Conservation (phyloP, 2,113 vertebrate genomes). For the Chrysemys picta region DNA sequence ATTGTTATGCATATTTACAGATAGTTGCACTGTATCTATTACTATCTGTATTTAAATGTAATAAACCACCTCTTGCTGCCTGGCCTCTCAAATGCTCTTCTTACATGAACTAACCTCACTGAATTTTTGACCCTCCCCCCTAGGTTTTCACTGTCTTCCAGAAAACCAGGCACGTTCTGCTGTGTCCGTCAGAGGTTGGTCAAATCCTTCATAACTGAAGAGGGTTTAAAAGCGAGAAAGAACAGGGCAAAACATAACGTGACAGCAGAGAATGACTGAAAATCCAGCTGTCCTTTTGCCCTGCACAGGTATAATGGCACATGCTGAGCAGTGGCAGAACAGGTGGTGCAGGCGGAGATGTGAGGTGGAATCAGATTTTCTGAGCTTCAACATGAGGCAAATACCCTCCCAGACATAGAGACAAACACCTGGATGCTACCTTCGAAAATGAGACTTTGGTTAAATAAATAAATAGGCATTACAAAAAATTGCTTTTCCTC, state of each 20-base stretch:
- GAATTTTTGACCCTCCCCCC: not conserved
- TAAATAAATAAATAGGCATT: not conserved
- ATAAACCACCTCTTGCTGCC: not conserved
- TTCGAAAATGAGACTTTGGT: not conserved
- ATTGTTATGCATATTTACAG: not conserved
- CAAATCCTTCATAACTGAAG: accelerated
- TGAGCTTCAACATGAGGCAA: not conserved
- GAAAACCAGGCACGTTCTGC: not conserved
- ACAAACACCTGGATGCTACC: not conserved
- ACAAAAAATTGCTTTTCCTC: not conserved
- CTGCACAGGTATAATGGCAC: not conserved
- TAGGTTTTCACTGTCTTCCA: not conserved
- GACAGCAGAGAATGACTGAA: not conserved
- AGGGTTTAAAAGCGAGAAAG: not conserved
- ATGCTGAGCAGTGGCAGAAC: too few relatives aligned
- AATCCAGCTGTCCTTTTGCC: not conserved
- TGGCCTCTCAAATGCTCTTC: not conserved
- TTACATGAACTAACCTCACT: not conserved
- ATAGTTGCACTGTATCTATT: not conserved
- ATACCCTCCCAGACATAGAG: not conserved
- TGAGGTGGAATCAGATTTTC: accelerated
- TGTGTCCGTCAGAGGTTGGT: not conserved
- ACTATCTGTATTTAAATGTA: not conserved
- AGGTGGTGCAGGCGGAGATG: too few relatives aligned
- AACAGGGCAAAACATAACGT: not conserved